These are phyloP conservation scores for Halocynthia roretzi DNA, from an alignment of 23 tunicate species.

Conservation along the genomic window DNA sequence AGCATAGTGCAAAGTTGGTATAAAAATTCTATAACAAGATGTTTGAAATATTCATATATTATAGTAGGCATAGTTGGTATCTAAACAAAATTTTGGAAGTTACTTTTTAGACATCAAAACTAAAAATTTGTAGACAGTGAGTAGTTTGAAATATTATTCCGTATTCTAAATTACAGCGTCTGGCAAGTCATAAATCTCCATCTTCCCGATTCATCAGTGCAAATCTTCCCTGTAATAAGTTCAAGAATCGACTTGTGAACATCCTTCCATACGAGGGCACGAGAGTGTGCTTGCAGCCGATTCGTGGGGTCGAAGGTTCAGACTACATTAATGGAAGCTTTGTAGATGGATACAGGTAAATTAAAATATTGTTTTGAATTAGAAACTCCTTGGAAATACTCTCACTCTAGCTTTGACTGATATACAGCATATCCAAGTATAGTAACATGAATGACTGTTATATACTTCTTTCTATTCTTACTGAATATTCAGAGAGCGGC, in stretches of 20 bases:
- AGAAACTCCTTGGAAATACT: neutral
- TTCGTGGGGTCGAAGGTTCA: slow-evolving; percentile 96
- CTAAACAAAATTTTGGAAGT: no score
- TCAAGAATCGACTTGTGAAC: slow-evolving; percentile 95
- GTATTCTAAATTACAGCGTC: slow-evolving; percentile 35
- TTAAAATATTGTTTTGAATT: neutral
- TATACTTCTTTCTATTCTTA: neutral
- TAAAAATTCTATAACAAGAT: neutral
- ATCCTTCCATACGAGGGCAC: slow-evolving; percentile 95
- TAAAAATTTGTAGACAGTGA: neutral
- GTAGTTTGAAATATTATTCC: neutral
- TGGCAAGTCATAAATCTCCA: slow-evolving; percentile 72
- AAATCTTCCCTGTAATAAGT: slow-evolving; percentile 86
- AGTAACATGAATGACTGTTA: no score
- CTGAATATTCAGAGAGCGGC: slow-evolving; percentile 54
- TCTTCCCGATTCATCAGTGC: slow-evolving; percentile 79
- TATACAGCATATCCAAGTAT: neutral
- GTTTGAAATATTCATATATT: no score
- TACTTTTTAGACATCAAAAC: neutral
- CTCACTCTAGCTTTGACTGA: neutral
- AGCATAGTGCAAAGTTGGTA: neutral
- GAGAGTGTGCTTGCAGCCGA: slow-evolving; percentile 84
- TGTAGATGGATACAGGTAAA: slow-evolving; percentile 92
- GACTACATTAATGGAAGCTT: slow-evolving; percentile 99
- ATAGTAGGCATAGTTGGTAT: no score